Conservation (phyloP, 1,140 invertebrate genomes). For the Tetramorium alpestre region DNA sequence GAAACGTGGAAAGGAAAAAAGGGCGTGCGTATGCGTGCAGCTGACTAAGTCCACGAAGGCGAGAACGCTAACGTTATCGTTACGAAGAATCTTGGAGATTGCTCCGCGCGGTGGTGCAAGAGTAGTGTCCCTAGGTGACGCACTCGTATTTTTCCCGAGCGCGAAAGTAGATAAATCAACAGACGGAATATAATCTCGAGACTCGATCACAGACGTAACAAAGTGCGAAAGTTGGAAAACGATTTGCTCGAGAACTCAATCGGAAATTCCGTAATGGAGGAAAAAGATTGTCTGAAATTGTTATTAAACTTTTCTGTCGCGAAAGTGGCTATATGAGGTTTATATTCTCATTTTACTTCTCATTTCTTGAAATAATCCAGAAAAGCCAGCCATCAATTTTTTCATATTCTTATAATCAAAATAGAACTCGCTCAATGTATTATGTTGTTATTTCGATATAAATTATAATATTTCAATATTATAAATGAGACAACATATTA, state of each 20-base stretch:
- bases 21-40: slow-evolving; percentile 4
- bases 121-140: slow-evolving; percentile 46
- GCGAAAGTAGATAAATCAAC: slow-evolving; percentile 56
- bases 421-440: background rate
- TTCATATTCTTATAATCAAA: background rate
- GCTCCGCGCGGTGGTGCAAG: slow-evolving; percentile 23
- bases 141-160: slow-evolving; percentile 45
- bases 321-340: slow-evolving; percentile 4
- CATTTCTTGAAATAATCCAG: slow-evolving; percentile 16
- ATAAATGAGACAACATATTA: background rate
- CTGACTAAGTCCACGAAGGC: slow-evolving; percentile 24
- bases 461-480: background rate
- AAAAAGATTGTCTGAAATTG: slow-evolving; percentile 50
- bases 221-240: slow-evolving; percentile 53
- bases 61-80: slow-evolving; percentile 34
- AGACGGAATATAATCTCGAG: slow-evolving; percentile 58
- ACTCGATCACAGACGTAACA: slow-evolving; percentile 50
- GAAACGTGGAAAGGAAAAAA: slow-evolving; percentile 27
- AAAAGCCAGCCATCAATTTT: background rate
- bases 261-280: slow-evolving; percentile 52
- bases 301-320: slow-evolving; percentile 44
- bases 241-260: slow-evolving; percentile 52
- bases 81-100: slow-evolving; percentile 41
- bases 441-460: background rate
- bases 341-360: background rate